Percentiles rank a stretch among this genome's conserved stretches.
Conservation (phyloP, 2,113 vertebrate species). For the Istiophorus platypterus region DNA sequence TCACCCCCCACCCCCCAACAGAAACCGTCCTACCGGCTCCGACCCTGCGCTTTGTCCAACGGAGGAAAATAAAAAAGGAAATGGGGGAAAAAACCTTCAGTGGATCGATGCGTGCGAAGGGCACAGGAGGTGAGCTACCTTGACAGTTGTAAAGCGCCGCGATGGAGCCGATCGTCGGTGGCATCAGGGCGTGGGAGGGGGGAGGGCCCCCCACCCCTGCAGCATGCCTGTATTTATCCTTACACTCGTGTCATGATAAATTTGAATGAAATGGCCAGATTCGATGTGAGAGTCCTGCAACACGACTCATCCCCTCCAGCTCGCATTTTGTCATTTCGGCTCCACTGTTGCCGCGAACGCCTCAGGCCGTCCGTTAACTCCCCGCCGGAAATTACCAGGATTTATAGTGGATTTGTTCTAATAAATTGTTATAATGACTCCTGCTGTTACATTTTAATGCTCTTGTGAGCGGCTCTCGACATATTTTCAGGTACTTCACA, state of each 20-base stretch:
- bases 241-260: conserved; percentile 16
- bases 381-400: conserved; percentile 31
- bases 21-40: background rate
- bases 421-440: conserved; percentile 61
- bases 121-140: background rate
- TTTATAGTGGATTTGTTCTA: conserved; percentile 58
- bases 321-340: conserved; percentile 5
- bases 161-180: background rate
- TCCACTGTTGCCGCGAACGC: conserved; percentile 10
- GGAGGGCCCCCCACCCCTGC: background rate
- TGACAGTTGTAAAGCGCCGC: background rate
- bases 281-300: conserved; percentile 14
- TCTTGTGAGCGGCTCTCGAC: conserved; percentile 39
- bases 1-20: background rate
- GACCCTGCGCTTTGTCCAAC: background rate
- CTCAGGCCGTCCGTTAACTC: conserved; percentile 30
- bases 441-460: conserved; percentile 61
- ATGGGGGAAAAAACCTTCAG: background rate
- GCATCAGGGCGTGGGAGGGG: background rate
- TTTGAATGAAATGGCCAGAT: background rate
- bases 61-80: background rate
- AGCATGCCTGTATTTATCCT: conserved; percentile 8
- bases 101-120: background rate
- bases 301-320: conserved; percentile 7
- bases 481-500: conserved; percentile 47